A percentile compares a stretch with the other conserved stretches of the same genome.
Conservation (phyloP, 1,140 invertebrate genomes). For the Calephelis virginiensis region DNA sequence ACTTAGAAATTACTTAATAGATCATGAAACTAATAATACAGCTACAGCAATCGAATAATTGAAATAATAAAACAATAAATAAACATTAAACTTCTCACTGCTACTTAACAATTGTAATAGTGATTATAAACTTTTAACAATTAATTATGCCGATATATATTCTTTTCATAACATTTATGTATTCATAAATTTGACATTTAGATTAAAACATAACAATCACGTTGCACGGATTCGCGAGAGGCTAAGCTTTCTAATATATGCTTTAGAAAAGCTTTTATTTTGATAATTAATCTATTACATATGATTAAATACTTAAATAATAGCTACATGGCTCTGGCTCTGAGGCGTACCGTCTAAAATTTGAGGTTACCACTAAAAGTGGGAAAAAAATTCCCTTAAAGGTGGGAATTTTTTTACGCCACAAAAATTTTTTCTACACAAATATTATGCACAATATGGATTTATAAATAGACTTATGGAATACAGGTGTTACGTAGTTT, state of each 20-base stretch:
- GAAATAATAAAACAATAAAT: slow-evolving; percentile 69
- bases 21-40: slow-evolving; percentile 70
- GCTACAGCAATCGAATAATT: slow-evolving; percentile 62
- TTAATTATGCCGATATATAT: slow-evolving; percentile 69
- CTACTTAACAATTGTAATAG: slow-evolving; percentile 73
- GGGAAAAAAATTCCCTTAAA: too few species aligned
- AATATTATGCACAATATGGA: too few species aligned
- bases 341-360: too few species aligned
- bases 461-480: too few species aligned
- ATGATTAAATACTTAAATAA: not conserved
- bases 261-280: not conserved
- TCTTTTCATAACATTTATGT: slow-evolving; percentile 30
- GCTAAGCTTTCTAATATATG: slow-evolving; percentile 3
- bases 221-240: slow-evolving; percentile 3
- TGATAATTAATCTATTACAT: not conserved
- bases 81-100: slow-evolving; percentile 70
- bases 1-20: slow-evolving; percentile 75
- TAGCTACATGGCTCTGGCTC: not conserved
- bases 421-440: too few species aligned
- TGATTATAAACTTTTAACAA: slow-evolving; percentile 71
- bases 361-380: too few species aligned
- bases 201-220: slow-evolving; percentile 47
- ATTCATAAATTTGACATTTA: slow-evolving; percentile 39
- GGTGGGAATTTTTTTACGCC: too few species aligned
- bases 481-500: too few species aligned